These are phyloP conservation scores for Trachythela sp. DNA, from an alignment of 64 coral and sea anemone species.

Conservation along the genomic window DNA sequence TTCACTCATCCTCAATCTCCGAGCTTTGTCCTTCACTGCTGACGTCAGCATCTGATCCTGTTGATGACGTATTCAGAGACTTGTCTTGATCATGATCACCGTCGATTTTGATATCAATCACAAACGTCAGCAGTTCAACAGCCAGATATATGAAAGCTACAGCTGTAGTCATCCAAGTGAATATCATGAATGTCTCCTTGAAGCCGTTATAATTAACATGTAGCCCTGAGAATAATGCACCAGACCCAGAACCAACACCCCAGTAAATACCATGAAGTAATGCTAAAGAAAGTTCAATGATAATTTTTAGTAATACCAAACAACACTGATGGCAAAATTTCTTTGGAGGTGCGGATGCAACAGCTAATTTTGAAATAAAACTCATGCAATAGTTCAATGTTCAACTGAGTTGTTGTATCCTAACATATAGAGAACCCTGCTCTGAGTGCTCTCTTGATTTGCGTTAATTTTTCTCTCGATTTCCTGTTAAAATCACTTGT, in stretches of 20 bases:
- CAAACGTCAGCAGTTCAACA: neutral
- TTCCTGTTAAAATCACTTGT: too few species aligned
- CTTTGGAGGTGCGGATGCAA: too few species aligned
- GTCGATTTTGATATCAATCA: neutral
- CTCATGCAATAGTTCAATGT: too few species aligned
- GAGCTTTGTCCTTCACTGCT: neutral
- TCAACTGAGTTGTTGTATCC: too few species aligned
- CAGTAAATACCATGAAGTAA: conserved; percentile 16
- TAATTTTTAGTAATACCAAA: too few species aligned
- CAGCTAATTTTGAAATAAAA: too few species aligned
- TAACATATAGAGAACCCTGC: too few species aligned
- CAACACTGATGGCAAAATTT: too few species aligned
- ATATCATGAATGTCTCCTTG: neutral
- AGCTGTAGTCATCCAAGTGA: neutral
- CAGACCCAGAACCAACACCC: neutral
- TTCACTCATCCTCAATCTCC: neutral
- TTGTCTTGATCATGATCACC: neutral
- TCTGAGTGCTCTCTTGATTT: too few species aligned
- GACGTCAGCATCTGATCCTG: neutral
- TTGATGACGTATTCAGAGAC: neutral
- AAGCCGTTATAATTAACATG: neutral
- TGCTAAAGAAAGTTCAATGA: neutral
- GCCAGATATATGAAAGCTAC: neutral
- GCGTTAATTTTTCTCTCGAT: too few species aligned
- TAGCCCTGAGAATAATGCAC: neutral